These are phyloP conservation scores for Bursaphelenchus okinawaensis DNA, from an alignment of 2,888 invertebrate genomes.

Conservation along the genomic window DNA sequence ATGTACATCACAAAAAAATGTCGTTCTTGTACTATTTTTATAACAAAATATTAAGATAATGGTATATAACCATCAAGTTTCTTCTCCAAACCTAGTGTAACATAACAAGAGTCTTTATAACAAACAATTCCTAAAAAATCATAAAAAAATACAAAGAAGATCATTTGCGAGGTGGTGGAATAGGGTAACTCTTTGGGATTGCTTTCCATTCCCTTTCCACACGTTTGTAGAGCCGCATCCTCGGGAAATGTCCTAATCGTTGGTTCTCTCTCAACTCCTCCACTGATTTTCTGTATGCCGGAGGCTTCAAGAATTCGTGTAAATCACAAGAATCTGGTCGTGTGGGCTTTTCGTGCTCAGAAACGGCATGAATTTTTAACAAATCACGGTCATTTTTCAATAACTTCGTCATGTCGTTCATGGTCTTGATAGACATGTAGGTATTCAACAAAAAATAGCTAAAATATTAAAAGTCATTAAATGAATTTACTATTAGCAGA, in stretches of 20 bases:
- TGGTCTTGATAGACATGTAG: constrained; percentile 41
- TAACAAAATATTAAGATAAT: not conserved
- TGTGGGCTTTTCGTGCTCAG: constrained; percentile 23
- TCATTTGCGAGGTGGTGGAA: constrained; percentile 42
- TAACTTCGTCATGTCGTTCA: constrained; percentile 35
- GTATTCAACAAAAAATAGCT: constrained; percentile 44
- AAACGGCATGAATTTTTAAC: constrained; percentile 34
- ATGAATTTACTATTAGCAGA: not conserved
- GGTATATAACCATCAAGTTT: no score
- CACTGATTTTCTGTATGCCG: constrained; percentile 47
- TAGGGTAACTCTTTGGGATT: constrained; percentile 52
- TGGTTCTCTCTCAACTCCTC: constrained; percentile 46
- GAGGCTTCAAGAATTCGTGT: constrained; percentile 48
- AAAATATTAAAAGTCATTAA: constrained; percentile 4
- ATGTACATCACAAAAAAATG: not conserved
- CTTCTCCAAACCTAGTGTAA: no score
- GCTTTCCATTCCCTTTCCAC: constrained; percentile 52
- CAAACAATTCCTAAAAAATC: not conserved
- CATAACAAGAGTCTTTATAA: not conserved
- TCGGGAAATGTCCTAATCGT: constrained; percentile 51
- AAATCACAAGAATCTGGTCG: constrained; percentile 40
- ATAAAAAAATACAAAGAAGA: not conserved
- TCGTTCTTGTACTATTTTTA: not conserved
- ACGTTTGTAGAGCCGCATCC: constrained; percentile 51
- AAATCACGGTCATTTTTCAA: constrained; percentile 48